Evolutionary conservation across 2,797 vertebrate species (phyloP).

Genomic region (Protonibea diacanthus): DNA sequence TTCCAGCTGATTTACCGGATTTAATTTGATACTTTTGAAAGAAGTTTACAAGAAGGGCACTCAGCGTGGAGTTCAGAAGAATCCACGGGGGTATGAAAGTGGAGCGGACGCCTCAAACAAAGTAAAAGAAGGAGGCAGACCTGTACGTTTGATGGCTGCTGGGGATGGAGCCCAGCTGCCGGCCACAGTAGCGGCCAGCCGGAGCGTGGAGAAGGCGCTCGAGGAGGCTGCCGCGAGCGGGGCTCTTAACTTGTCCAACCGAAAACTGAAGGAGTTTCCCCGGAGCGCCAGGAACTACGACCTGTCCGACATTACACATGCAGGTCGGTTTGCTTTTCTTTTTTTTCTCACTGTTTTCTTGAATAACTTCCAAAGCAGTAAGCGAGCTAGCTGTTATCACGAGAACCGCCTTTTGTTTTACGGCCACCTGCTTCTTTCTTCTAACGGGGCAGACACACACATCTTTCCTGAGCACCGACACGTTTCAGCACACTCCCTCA

Average conservation of each 20-base stretch:
- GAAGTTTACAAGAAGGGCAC: slow-evolving; percentile 6
- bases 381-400: slow-evolving; percentile 34
- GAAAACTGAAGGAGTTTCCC: slow-evolving; percentile 92
- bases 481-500: slow-evolving; percentile 1
- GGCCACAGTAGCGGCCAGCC: slow-evolving; percentile 88
- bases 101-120: slow-evolving; percentile 50
- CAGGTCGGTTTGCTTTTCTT: slow-evolving; percentile 82
- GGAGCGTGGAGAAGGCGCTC: slow-evolving; percentile 92
- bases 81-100: slow-evolving; percentile 57
- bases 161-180: slow-evolving; percentile 89
- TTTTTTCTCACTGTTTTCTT: not conserved
- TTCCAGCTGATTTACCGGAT: slow-evolving; percentile 12
- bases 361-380: not conserved
- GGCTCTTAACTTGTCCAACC: slow-evolving; percentile 90
- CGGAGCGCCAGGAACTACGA: slow-evolving; percentile 91
- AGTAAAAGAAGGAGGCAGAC: slow-evolving; percentile 65
- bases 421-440: slow-evolving; percentile 75
- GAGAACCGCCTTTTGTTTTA: slow-evolving; percentile 74
- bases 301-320: slow-evolving; percentile 93
- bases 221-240: slow-evolving; percentile 93
- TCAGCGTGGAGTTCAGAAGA: slow-evolving; percentile 6
- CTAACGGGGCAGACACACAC: slow-evolving; percentile 20
- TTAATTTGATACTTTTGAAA: slow-evolving; percentile 35
- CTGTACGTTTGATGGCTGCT: slow-evolving; percentile 85
- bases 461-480: slow-evolving; percentile 29